These are phyloP conservation scores for Drosophila formosana DNA, from an alignment of 2,888 invertebrate genomes.

Conservation along the genomic window DNA sequence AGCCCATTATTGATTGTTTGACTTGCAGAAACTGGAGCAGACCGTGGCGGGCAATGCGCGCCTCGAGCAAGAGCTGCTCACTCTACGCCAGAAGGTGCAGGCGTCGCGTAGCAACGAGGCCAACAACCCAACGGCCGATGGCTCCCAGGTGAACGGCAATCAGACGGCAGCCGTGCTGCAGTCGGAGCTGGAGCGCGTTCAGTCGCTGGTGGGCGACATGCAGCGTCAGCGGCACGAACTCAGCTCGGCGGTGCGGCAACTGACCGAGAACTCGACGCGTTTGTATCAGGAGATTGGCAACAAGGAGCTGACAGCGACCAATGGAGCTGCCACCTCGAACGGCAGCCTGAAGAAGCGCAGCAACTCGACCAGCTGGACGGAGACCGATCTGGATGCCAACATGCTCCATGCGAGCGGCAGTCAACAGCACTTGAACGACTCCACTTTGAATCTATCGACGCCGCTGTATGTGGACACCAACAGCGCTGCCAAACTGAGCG, in stretches of 20 bases:
- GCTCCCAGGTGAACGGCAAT: constrained; percentile 83
- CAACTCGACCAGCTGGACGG: constrained; percentile 91
- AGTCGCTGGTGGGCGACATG: constrained; percentile 93
- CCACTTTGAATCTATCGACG: constrained; percentile 83
- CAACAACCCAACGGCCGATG: constrained; percentile 79
- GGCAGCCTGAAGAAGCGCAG: constrained; percentile 86
- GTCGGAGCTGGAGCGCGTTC: constrained; percentile 93
- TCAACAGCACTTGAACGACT: constrained; percentile 88
- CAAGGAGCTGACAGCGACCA: constrained; percentile 71
- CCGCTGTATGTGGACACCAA: constrained; percentile 91
- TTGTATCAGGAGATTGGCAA: constrained; percentile 88
- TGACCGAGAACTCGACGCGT: constrained; percentile 92
- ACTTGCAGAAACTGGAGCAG: constrained; percentile 92
- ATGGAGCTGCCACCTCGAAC: constrained; percentile 57
- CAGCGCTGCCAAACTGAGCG: constrained; percentile 76
- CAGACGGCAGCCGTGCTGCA: constrained; percentile 89
- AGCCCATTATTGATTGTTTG: constrained; percentile 9
- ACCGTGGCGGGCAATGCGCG: constrained; percentile 96
- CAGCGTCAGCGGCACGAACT: constrained; percentile 94
- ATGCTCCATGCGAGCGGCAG: constrained; percentile 88
- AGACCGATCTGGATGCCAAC: constrained; percentile 94
- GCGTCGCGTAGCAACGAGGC: constrained; percentile 87
- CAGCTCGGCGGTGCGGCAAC: constrained; percentile 93
- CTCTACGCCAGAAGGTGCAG: constrained; percentile 93
- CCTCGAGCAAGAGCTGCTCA: constrained; percentile 93